Evolutionary conservation across 2,888 invertebrate genomes (phyloP).

Genomic region (Dinocampus coccinellae): DNA sequence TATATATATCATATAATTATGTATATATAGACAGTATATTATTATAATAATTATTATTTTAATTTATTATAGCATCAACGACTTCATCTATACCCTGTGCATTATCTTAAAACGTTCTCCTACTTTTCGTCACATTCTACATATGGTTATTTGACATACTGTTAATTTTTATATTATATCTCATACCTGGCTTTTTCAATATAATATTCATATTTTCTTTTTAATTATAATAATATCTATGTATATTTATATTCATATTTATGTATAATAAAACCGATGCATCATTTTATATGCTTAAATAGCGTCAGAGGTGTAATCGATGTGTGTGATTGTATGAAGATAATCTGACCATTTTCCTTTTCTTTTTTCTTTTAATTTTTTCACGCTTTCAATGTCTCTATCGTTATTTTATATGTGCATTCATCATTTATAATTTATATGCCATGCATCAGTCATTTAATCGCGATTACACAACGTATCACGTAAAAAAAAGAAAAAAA

Average conservation of each 20-base stretch:
- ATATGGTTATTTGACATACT: slow-evolving; percentile 60
- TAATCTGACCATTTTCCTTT: slow-evolving; percentile 14
- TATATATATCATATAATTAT: slow-evolving; percentile 55
- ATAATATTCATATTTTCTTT: slow-evolving; percentile 60
- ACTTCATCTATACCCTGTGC: slow-evolving; percentile 70
- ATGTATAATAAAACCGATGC: slow-evolving; percentile 57
- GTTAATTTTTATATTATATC: slow-evolving; percentile 49
- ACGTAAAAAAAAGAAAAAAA: slow-evolving; percentile 42
- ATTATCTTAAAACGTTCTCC: slow-evolving; percentile 61
- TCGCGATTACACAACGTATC: slow-evolving; percentile 43
- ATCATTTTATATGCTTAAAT: slow-evolving; percentile 64
- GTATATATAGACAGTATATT: slow-evolving; percentile 64
- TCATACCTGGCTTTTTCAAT: slow-evolving; percentile 50
- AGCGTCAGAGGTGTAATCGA: slow-evolving; percentile 52
- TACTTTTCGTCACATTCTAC: slow-evolving; percentile 64
- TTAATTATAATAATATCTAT: slow-evolving; percentile 56
- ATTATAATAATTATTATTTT: slow-evolving; percentile 16
- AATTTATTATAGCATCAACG: slow-evolving; percentile 66
- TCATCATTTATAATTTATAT: slow-evolving; percentile 26
- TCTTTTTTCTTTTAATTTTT: slow-evolving; percentile 17
- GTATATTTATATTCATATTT: slow-evolving; percentile 54
- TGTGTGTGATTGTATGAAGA: slow-evolving; percentile 21
- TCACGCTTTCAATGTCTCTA: slow-evolving; percentile 25
- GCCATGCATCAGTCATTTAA: slow-evolving; percentile 36
- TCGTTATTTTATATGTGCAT: slow-evolving; percentile 35